phyloP scores from a whole-genome alignment of 2,113 vertebrate genomes.

The Numenius arquata region DNA sequence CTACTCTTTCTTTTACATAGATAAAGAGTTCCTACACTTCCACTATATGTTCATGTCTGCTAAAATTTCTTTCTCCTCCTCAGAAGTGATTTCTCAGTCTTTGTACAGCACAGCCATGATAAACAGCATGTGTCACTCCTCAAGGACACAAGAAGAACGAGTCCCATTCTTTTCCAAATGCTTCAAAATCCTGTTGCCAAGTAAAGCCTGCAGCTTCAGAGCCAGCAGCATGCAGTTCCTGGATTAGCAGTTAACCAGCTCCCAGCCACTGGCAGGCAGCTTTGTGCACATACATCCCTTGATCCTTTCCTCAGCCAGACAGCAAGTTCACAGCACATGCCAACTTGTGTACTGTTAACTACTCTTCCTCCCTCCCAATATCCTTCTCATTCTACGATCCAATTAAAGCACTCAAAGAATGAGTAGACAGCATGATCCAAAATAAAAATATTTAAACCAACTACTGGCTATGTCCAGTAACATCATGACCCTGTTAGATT shows the following conservation, averaged over 20 bases:
- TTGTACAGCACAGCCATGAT: background rate
- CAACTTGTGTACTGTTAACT: background rate
- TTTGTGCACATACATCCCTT: background rate
- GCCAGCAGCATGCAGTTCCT: background rate
- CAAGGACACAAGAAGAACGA: background rate
- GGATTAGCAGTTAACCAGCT: slow-evolving; percentile 14
- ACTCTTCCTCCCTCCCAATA: background rate
- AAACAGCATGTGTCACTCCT: background rate
- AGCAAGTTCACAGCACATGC: background rate
- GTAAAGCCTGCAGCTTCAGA: slow-evolving; percentile 15
- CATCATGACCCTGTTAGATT: background rate
- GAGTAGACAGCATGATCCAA: background rate
- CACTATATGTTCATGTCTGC: background rate
- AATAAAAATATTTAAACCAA: background rate
- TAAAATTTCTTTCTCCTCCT: background rate
- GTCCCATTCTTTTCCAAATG: background rate
- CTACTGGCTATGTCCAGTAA: background rate
- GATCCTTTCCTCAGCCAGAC: background rate
- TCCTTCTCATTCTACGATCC: background rate
- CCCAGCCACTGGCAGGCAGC: background rate
- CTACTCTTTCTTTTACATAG: background rate
- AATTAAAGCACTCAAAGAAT: background rate
- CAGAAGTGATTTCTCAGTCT: background rate
- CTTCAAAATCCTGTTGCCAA: slow-evolving; percentile 14
- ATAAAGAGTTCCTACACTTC: background rate